Conservation (phyloP, 2,113 vertebrate species). For the Podilymbus podiceps region DNA sequence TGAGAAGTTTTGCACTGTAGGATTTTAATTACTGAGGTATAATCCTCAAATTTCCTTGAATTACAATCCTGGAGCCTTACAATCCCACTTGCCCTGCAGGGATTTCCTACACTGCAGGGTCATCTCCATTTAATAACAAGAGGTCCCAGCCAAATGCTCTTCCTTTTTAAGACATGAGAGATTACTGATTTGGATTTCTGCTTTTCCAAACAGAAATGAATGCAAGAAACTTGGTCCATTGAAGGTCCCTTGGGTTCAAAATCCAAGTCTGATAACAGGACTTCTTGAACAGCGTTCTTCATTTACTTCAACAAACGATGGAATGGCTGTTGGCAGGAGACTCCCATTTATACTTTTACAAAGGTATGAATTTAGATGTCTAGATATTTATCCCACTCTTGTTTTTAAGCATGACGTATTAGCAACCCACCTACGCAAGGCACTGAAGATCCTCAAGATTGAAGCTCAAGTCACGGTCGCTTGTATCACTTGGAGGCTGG, state of each 20-base stretch:
- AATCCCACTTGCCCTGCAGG: not conserved
- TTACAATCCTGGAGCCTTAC: not conserved
- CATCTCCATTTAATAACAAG: not conserved
- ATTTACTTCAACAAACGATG: not conserved
- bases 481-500: fast-evolving
- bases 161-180: not conserved
- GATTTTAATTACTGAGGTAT: not conserved
- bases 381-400: not conserved
- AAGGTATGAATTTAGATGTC: not conserved
- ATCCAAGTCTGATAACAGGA: not conserved
- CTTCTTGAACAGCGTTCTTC: not conserved
- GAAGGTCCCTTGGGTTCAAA: not conserved
- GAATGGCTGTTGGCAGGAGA: not conserved
- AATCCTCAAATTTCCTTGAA: not conserved
- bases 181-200: not conserved
- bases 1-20: not conserved
- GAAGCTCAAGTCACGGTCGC: not conserved
- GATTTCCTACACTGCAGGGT: no score
- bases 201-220: not conserved
- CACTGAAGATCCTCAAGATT: not conserved
- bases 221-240: fast-evolving
- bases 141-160: not conserved
- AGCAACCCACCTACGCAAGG: not conserved
- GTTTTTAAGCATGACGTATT: not conserved
- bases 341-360: not conserved